Conservation (phyloP, 2,888 invertebrate species). For the Chrysina gloriosa region DNA sequence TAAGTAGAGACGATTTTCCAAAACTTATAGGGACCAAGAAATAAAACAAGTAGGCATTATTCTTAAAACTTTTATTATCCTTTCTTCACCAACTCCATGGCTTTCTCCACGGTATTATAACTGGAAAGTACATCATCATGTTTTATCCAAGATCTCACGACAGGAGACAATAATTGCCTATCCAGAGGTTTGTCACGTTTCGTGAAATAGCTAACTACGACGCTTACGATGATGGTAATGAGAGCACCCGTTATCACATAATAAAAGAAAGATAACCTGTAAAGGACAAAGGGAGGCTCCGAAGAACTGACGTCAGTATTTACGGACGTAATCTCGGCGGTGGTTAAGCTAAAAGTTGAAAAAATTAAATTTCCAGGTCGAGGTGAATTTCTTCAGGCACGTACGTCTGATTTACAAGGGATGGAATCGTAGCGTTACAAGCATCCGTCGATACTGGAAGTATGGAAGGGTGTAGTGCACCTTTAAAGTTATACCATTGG, state of each 20-base stretch:
- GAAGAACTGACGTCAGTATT: neutral
- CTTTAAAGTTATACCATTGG: constrained; percentile 53
- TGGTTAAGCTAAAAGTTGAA: neutral
- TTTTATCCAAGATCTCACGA: constrained; percentile 9
- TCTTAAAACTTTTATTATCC: neutral
- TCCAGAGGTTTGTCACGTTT: constrained; percentile 64
- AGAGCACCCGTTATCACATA: constrained; percentile 74
- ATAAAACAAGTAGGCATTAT: neutral
- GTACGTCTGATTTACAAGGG: neutral
- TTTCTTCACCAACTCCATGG: neutral
- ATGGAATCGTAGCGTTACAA: constrained; percentile 39
- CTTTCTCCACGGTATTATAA: constrained; percentile 1
- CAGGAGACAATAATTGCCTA: constrained; percentile 71
- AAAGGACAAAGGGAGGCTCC: constrained; percentile 67
- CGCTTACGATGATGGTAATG: constrained; percentile 70
- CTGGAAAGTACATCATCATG: neutral
- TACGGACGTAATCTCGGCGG: neutral
- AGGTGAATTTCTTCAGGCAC: neutral
- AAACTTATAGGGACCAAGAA: no score
- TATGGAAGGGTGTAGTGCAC: constrained; percentile 56
- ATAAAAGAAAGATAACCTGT: constrained; percentile 76
- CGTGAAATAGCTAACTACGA: constrained; percentile 73
- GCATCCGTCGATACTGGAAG: constrained; percentile 46
- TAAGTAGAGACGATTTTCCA: no score
- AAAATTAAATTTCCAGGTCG: neutral